Evolutionary conservation across 2,888 invertebrate species (phyloP), one percentile per base, ranked within the genome.

Genomic region (Bursaphelenchus okinawaensis): DNA sequence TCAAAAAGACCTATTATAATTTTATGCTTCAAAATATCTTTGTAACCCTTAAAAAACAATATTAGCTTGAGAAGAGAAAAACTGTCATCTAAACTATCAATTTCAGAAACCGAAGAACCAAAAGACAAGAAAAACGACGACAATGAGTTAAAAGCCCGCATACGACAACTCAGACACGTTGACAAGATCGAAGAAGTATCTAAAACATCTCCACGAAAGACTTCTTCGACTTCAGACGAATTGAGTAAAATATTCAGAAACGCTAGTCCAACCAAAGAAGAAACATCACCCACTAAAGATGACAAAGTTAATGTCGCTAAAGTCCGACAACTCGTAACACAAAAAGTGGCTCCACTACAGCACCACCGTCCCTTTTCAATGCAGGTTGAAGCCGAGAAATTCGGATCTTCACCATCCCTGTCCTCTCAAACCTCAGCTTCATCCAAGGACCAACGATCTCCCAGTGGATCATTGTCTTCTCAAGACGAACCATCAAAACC

Each of bases 301-400:
- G 54, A 50, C n/a, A 40, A 40, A 40, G 68, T 55, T 3, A 67
- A 57, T 24, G 23, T 67, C 8, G 78, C 81, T 2, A 67, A 67
- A 67, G 72, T 81, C 1, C 68, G 80, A 24, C 77, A 79, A 40
- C 65, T 82, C 29, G 71, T 78, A 20, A 81, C 81, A 4, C 80
- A 81, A 55, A 80, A 79, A 67, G 78, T 81, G 16, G 78, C 77
- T 24, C 82, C 82, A 1, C 70, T 81, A 22, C 81, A 79, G 67
- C 82, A 79, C 59, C 80, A 81, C 65, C 76, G 79, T 3, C 80
- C 81, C 9, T 77, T 81, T 65, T 79, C 77, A 8, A 69, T 76
- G 8, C 80, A 79, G 28, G 59, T 52, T 16, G 63, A 59, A 9
- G 52, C 57, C 23, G 60, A 58, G 52, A 40, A 55, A 31, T 66